A percentile compares a stretch with the other conserved stretches of the same genome.
Conservation (phyloP, 1,140 invertebrate genomes). For the Brachionus calyciflorus region DNA sequence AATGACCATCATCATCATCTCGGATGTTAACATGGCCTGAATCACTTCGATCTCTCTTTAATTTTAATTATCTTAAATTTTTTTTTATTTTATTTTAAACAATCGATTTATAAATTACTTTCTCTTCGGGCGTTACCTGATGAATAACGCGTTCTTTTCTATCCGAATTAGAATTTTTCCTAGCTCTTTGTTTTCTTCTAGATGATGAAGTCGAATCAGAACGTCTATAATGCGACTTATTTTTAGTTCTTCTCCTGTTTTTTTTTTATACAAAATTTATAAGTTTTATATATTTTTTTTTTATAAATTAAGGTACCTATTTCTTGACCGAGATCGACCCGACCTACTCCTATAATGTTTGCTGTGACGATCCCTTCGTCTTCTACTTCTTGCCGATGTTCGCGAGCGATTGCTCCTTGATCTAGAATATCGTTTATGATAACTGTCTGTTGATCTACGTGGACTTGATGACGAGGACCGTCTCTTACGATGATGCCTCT, state of each 20-base stretch:
- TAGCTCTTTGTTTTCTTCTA: not conserved
- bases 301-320: not conserved
- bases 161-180: not conserved
- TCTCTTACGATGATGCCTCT: not conserved
- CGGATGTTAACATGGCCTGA: slow-evolving; percentile 36
- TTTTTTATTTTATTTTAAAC: not conserved
- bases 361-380: not conserved
- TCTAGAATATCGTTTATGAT: slow-evolving; percentile 10
- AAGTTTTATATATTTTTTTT: not conserved
- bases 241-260: not conserved
- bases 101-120: no score
- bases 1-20: slow-evolving; percentile 98
- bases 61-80: not conserved
- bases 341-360: slow-evolving; percentile 8
- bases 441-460: not conserved
- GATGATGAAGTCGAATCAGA: not conserved
- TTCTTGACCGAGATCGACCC: not conserved
- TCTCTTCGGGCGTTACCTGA: not conserved
- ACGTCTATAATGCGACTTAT: not conserved
- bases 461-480: not conserved
- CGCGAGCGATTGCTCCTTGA: slow-evolving; percentile 10
- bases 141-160: not conserved
- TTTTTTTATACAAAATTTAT: not conserved
- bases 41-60: slow-evolving; percentile 11
- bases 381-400: not conserved